Evolutionary conservation across 1,140 invertebrate species (phyloP), one percentile per base, ranked within the genome.

Genomic region (Drosophila pseudoananassae): DNA sequence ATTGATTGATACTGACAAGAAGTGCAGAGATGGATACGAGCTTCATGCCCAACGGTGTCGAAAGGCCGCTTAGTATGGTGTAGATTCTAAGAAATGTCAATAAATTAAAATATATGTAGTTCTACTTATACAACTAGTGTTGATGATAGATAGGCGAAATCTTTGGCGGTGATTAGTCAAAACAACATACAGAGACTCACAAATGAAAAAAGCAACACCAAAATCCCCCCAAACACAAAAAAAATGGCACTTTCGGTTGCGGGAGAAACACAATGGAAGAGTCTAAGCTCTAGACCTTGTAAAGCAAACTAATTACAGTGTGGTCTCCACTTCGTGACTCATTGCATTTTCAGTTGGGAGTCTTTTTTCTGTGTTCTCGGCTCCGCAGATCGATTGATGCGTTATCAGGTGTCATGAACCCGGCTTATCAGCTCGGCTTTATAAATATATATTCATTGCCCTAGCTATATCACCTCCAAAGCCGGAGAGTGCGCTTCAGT

Each of bases 31-130:
- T 0, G 82, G 82, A 43, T 74, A 50, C 6, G 58, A 66, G 23
- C 46, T 85, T 15, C 54, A 60, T 9, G 77, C 52, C 20, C 79
- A 85, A 10, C 78, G 78, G 0, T 85, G 81, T 59, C 68, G 81
- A 12, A 52, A 54, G 47, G 17, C 77, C 7, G 81, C 81, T 9
- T 84, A 61, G 61, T 43, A 23, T 38, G 8, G 1, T 17, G 15
- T 45, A 66, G 58, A 31, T 10, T 12, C 3, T 23, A 53, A 55
- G 15, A 20, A 9, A 56, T 69, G 31, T 49, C 61, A 69, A 69
- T 69, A 69, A 69, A 69, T 40, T 69, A 31, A 57, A 31, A 56
- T 69, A 54, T 33, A 23, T 40, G 10, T 46, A 23, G 23, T 23
- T 27, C 25, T 27, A 6, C 15, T 17, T 20, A 38, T 49, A 69